Evolutionary conservation across 2,113 vertebrate species (phyloP).

Genomic region (Dascyllus trimaculatus): DNA sequence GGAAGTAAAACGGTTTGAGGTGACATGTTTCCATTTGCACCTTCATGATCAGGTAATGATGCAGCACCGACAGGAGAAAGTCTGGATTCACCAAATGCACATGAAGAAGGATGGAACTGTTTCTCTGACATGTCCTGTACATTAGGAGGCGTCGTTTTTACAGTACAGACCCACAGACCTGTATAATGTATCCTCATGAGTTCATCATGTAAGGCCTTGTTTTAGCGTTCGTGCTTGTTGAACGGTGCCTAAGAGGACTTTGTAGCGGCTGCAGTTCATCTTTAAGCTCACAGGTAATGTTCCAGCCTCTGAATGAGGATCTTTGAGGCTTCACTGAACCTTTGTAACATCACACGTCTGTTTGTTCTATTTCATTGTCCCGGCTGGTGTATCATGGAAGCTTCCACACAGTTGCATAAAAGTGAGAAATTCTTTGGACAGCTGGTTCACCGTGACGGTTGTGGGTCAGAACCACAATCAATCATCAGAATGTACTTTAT

Average conservation of each 20-base stretch:
- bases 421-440: slow-evolving; percentile 2
- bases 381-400: background rate
- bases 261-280: slow-evolving; percentile 27
- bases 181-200: slow-evolving; percentile 32
- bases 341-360: background rate
- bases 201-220: slow-evolving; percentile 33
- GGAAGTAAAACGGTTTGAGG: background rate
- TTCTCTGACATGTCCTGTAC: slow-evolving; percentile 9
- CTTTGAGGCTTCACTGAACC: slow-evolving; percentile 4
- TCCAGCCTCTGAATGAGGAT: background rate
- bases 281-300: slow-evolving; percentile 16
- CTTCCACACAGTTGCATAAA: slow-evolving; percentile 34
- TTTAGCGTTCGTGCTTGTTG: background rate
- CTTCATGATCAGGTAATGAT: slow-evolving; percentile 33
- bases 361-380: slow-evolving; percentile 14
- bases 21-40: slow-evolving; percentile 51
- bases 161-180: slow-evolving; percentile 31
- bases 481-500: slow-evolving; percentile 57
- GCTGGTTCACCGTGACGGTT: slow-evolving; percentile 23
- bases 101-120: background rate
- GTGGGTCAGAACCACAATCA: slow-evolving; percentile 48
- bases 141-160: slow-evolving; percentile 5
- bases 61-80: background rate
- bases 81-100: background rate
- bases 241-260: slow-evolving; percentile 34